These are phyloP conservation scores for Sycophaga agraensis DNA, from an alignment of 1,140 invertebrate genomes.

Conservation along the genomic window DNA sequence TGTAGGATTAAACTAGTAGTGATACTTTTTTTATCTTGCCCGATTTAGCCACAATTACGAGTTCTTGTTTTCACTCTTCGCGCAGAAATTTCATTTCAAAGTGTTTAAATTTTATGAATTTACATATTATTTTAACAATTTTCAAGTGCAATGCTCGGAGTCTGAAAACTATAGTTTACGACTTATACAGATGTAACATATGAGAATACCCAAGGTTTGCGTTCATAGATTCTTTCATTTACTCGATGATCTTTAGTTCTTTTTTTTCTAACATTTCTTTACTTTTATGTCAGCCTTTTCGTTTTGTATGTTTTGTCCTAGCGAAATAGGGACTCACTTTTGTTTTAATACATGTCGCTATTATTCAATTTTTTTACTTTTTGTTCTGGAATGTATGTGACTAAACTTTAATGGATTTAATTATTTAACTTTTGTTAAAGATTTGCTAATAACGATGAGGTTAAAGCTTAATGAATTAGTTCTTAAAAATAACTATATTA, in stretches of 20 bases:
- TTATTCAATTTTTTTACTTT: background rate
- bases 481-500: slow-evolving; percentile 17
- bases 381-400: background rate
- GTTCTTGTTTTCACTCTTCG: too few species aligned
- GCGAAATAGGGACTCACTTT: background rate
- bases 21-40: too few species aligned
- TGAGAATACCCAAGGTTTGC: slow-evolving; percentile 16
- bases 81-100: too few species aligned
- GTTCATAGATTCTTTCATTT: background rate
- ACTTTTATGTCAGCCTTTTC: background rate
- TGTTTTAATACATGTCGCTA: slow-evolving; percentile 6
- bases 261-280: background rate
- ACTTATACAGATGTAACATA: too few species aligned
- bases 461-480: slow-evolving; percentile 14
- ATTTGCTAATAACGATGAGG: slow-evolving; percentile 16
- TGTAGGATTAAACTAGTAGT: too few species aligned
- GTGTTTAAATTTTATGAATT: too few species aligned
- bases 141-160: background rate
- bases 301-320: background rate
- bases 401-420: slow-evolving; percentile 4
- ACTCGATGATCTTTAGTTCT: background rate
- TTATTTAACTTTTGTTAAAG: slow-evolving; percentile 11
- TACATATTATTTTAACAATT: background rate
- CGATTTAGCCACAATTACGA: too few species aligned
- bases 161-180: too few species aligned